Base-by-base conservation (phyloP, 2,888 invertebrate species). In the Sarcophaga variegata region DNA sequence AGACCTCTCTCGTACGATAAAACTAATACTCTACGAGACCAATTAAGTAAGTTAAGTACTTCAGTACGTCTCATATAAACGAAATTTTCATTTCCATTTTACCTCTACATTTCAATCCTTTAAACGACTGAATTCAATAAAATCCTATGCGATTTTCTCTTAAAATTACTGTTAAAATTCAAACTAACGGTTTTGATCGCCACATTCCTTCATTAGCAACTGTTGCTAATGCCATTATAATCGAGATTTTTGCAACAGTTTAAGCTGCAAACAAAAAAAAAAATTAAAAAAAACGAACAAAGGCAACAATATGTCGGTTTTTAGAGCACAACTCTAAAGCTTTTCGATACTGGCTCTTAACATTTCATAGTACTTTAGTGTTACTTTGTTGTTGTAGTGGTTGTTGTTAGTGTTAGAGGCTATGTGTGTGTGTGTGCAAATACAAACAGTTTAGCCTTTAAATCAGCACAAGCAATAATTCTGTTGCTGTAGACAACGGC, bases 401-500 rank as follows among this genome's bases (percentile, higher is more conserved):
- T 37, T 37, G 37, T 27, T 27, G 27, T 22, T 22, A 22, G 22
- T 22, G 22, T 37, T 37, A 10, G 37, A 62, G 37, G 37, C 37
- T 37, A 2, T 37, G 37, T 37, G 3, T 37, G 37, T 71, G 45
- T 79, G 62, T 80, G 47, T 59, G 76, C 59, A 37, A 37, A 37
- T 37, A 37, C 37, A 37, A 37, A 37, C 37, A 37, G 76, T 76
- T 79, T 76, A 66, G 79, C 71, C 76, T 80, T n/a, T 79, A 37
- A 49, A 64, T 78, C 74, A 67, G 45, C 63, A 74, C 72, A 78
- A 78, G 74, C 74, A 74, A 74, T 67, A 71, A 25, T 76, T 78
- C 72, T 63, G 72, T 86, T 80, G 76, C 82, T 78, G 62, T 66
- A 83, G 83, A 83, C 83, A 83, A 83, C 74, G 78, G 22, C 71